Percentiles rank a stretch among this genome's conserved stretches.
phyloP scores from a whole-genome alignment of 92 coral and sea anemone genomes.

The Palythoa heliodiscus region DNA sequence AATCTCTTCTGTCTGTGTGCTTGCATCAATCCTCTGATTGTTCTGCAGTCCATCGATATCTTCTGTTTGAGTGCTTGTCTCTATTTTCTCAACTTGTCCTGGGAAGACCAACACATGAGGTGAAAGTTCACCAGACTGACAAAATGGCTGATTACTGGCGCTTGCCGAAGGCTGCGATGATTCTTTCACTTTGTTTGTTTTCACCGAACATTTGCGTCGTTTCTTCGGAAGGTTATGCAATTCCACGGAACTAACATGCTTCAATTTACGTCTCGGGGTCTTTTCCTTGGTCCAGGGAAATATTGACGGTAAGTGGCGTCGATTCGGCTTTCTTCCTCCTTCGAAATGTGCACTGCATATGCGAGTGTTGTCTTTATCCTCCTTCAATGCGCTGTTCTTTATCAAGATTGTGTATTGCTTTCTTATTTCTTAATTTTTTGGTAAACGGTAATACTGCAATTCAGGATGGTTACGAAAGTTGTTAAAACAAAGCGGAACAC shows the following conservation, averaged over 20 bases:
- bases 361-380: constrained; percentile 24
- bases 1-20: constrained; percentile 1
- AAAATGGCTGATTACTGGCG: neutral
- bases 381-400: constrained; percentile 7
- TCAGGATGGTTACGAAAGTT: constrained; percentile 50
- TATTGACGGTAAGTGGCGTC: constrained; percentile 11
- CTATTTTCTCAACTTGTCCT: neutral
- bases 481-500: constrained; percentile 58
- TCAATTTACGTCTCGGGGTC: constrained; percentile 3
- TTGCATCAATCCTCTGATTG: no score
- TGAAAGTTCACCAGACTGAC: neutral
- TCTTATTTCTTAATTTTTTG: constrained; percentile 31
- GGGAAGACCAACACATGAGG: neutral
- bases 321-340: constrained; percentile 18
- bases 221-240: neutral
- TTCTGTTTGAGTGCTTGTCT: neutral
- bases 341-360: constrained; percentile 31
- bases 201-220: neutral
- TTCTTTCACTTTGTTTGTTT: neutral
- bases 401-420: constrained; percentile 17
- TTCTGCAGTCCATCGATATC: neutral
- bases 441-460: constrained; percentile 41
- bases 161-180: constrained; percentile 10
- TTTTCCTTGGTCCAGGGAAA: constrained; percentile 14
- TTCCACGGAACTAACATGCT: constrained; percentile 7